A percentile compares a stretch with the other conserved stretches of the same genome.
Evolutionary conservation across 2,797 vertebrate genomes (phyloP).

Genomic region (Semotilus atromaculatus): DNA sequence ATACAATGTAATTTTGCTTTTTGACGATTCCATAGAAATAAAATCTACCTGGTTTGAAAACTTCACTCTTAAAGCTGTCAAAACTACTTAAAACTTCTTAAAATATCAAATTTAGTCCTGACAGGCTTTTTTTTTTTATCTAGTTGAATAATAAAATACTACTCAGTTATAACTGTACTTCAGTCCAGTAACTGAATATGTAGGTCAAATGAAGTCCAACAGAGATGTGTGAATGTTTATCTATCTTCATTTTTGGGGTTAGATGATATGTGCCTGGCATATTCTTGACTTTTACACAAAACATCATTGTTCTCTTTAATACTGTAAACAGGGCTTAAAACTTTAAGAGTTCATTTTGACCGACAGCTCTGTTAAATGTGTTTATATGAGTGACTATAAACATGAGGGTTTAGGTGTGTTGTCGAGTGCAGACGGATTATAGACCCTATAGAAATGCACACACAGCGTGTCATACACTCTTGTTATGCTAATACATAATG

Average conservation of each 20-base stretch:
- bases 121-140: background rate
- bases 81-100: background rate
- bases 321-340: slow-evolving; percentile 15
- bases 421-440: background rate
- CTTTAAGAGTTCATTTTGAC: background rate
- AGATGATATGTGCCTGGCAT: slow-evolving; percentile 7
- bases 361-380: slow-evolving; percentile 27
- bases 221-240: background rate
- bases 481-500: background rate
- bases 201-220: slow-evolving; percentile 5
- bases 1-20: too few relatives aligned
- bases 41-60: background rate
- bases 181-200: background rate
- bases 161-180: background rate
- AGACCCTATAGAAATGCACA: background rate
- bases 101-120: background rate
- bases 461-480: background rate
- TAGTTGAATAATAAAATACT: background rate
- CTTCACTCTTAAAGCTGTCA: background rate
- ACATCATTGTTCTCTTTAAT: slow-evolving; percentile 4
- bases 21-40: too few relatives aligned
- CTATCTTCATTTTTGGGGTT: background rate
- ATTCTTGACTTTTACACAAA: slow-evolving; percentile 18
- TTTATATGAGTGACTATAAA: slow-evolving; percentile 31
- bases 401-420: slow-evolving; percentile 23